Percentiles rank a stretch among this genome's conserved stretches.
phyloP scores from a whole-genome alignment of 2,113 vertebrate genomes.

The Phaethon lepturus region DNA sequence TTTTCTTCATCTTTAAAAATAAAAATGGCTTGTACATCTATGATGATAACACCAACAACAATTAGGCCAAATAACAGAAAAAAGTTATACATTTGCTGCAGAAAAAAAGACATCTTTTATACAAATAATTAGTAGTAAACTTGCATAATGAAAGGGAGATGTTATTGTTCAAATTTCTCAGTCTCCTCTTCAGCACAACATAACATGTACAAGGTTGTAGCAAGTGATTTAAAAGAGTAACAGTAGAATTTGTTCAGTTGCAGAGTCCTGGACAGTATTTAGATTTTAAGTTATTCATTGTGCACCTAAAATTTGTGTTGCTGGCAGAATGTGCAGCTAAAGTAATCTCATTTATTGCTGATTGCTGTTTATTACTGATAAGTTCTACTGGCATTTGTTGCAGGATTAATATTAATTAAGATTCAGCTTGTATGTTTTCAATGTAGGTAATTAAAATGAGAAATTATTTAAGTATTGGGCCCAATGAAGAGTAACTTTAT shows the following conservation, averaged over 20 bases:
- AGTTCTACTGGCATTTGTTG: not conserved
- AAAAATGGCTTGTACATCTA: not conserved
- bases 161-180: not conserved
- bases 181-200: not conserved
- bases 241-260: not conserved
- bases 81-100: not conserved
- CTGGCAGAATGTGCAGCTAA: not conserved
- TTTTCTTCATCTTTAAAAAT: not conserved
- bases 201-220: not conserved
- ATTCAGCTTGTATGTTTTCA: not conserved
- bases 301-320: not conserved
- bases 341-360: not conserved
- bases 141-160: not conserved
- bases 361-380: slow-evolving; percentile 34
- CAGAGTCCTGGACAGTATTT: not conserved
- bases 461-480: not conserved
- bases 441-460: not conserved
- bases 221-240: not conserved
- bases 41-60: not conserved
- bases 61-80: not conserved
- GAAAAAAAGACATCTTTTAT: not conserved
- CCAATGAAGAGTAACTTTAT: not conserved
- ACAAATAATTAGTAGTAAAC: not conserved
- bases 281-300: not conserved
- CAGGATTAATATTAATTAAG: slow-evolving; percentile 32